Evolutionary conservation across 2,113 vertebrate genomes (phyloP).

Genomic region (Coreoperca whiteheadi): DNA sequence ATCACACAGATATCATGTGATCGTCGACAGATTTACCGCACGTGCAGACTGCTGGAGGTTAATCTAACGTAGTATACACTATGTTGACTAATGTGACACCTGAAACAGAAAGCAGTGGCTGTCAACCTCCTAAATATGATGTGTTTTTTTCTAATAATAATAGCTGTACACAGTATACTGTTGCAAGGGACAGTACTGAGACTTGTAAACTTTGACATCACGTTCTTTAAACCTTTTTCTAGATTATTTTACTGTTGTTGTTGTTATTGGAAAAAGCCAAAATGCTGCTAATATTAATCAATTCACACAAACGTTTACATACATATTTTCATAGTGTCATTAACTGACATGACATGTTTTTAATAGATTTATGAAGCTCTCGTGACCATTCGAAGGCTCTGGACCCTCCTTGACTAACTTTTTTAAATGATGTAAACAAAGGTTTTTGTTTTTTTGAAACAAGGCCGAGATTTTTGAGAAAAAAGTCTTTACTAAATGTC

Average conservation of each 20-base stretch:
- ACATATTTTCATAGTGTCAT: not conserved
- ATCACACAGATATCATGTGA: conserved; percentile 39
- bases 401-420: not conserved
- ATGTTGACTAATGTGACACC: not conserved
- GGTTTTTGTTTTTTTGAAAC: not conserved
- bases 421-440: too few species aligned
- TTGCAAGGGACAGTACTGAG: not conserved
- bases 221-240: not conserved
- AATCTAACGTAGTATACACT: not conserved
- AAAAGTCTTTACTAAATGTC: not conserved
- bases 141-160: not conserved
- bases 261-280: too few species aligned
- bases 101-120: not conserved
- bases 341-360: too few species aligned
- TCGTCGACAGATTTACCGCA: conserved; percentile 31
- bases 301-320: not conserved
- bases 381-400: not conserved
- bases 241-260: not conserved
- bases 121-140: not conserved
- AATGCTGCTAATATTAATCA: not conserved
- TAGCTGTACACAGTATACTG: not conserved
- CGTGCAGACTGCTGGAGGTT: not conserved
- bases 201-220: not conserved
- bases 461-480: not conserved
- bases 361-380: too few species aligned